These are phyloP conservation scores for Drosophila nigrodunni DNA, from an alignment of 1,140 invertebrate species.

Conservation along the genomic window DNA sequence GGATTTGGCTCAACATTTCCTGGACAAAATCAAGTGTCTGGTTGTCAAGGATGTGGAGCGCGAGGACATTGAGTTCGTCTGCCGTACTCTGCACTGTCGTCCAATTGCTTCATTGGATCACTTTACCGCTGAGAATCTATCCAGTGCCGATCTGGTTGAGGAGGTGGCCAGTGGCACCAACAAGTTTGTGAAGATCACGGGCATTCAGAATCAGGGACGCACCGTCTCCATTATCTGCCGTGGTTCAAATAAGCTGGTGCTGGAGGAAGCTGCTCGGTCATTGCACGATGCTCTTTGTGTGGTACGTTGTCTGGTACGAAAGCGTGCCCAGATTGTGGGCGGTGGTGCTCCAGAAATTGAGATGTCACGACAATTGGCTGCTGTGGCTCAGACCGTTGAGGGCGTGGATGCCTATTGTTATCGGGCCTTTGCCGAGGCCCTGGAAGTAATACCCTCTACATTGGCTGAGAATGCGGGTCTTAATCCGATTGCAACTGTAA, in stretches of 20 bases:
- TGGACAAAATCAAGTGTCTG: constrained; percentile 99
- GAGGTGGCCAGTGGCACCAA: constrained; percentile 95
- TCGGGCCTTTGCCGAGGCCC: constrained; percentile 96
- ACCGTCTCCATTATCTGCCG: constrained; percentile 97
- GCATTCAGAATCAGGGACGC: constrained; percentile 93
- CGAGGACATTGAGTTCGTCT: constrained; percentile 98
- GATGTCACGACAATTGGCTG: constrained; percentile 93
- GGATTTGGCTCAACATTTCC: constrained; percentile 98
- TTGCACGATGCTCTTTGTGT: constrained; percentile 99
- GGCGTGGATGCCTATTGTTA: constrained; percentile 98
- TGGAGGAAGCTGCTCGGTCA: constrained; percentile 97
- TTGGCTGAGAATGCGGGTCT: constrained; percentile 99
- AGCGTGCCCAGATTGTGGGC: constrained; percentile 95
- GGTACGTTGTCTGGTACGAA: constrained; percentile 97
- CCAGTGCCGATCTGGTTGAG: constrained; percentile 96
- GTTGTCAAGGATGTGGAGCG: constrained; percentile 99
- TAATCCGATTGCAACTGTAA: constrained; percentile 98
- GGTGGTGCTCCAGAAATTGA: constrained; percentile 99
- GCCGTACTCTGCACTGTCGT: constrained; percentile 96
- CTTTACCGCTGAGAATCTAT: constrained; percentile 96
- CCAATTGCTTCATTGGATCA: constrained; percentile 99
- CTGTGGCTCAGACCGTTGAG: constrained; percentile 92
- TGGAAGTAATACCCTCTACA: constrained; percentile 98
- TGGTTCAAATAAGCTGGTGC: constrained; percentile 98
- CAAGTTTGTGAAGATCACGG: constrained; percentile 98